Base-by-base conservation (phyloP, 2,797 vertebrate genomes). In the Sebastes paucispinis region DNA sequence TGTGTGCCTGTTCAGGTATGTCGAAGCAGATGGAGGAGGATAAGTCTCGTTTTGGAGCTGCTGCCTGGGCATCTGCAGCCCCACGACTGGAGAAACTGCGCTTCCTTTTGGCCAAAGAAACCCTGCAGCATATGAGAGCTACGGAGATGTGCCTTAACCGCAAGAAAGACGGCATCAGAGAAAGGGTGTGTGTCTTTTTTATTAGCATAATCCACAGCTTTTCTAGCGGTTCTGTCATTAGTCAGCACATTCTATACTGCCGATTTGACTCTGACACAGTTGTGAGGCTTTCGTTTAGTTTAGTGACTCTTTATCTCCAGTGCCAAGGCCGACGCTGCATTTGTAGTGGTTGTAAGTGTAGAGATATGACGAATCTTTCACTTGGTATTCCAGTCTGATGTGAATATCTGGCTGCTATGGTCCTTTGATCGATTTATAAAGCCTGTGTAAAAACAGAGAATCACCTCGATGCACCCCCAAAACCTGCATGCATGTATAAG, bases 11-110 rank as follows among this genome's bases (percentile, higher is more conserved):
- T 87, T 24, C 91, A 99, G 98, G 94, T 69, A 98, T 98, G 97
- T 84, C 96, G 67, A 98, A 96, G 90, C 97, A 97, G 88, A 99
- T 99, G 97, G 97, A 97, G 81, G 94, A 94, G 69, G 98, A 99
- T 78, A 93, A 91, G 77, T 86, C 89, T 79, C 95, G 96, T 36
- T 99, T 98, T 85, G 98, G 98, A 80, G 94, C 96, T 32, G 95
- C 96, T 13, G 92, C 98, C 73, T 99, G 98, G 98, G 95, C 96
- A 1, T 94, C 95, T 18, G 98, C 96, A 8, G 90, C 94, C 59
- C 97, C 98, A 39, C 92, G 97, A 50, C 89, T 97, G 83, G 98
- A 99, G 90, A 97, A 95, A 67, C 94, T 99, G 9, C 96, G 95
- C 86, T 96, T 96, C 62, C 95, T 97, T 81, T 90, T 97, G 81